Base-by-base conservation (phyloP, 2,797 vertebrate genomes). In the Peromyscus melanophrys region DNA sequence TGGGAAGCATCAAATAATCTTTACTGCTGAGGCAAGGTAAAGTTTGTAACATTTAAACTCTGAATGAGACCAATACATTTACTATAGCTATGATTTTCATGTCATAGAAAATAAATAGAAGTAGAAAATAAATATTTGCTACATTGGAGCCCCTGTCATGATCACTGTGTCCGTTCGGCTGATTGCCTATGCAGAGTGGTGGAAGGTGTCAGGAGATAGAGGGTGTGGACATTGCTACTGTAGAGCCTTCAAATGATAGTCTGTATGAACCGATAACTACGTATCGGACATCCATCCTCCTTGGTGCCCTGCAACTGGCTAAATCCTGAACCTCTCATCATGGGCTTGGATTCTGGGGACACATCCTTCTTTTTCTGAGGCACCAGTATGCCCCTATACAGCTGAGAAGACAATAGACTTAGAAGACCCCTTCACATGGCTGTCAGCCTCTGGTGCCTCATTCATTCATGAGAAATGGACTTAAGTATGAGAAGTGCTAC, bases 31-130 rank as follows among this genome's bases (percentile, higher is more conserved):
- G 59, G 40, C 59, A 75, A 55, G 84, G 6, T 78, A 40, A 95
- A 87, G 46, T 88, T 71, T 87, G 57, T 63, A 94, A 75, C 52
- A 10, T 59, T 77, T 90, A 57, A 87, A 80, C 25, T 92, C 87
- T 59, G 82, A 73, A 19, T 23, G 27, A 5, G 16, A 17, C 29
- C 21, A 27, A 23, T 88, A 87, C 31, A 40, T 86, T 94, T 90
- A 95, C 77, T 82, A 34, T 69, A 93, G 78, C 27, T 93, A 34
- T 71, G 81, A 49, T 86, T 92, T 89, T 78, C 81, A 65, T 10
- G 82, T 75, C 6, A 40, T 0, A 25, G 14, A 27, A 17, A 57
- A 19, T 57, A 57, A 57, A 13, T 5, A 19, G 16, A 94, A 93
- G 14, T 23, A 84, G 55, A 91, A 90, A 88, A 93, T 84, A 93